phyloP scores from a whole-genome alignment of 2,888 invertebrate genomes.

The Sminthurides aquaticus region DNA sequence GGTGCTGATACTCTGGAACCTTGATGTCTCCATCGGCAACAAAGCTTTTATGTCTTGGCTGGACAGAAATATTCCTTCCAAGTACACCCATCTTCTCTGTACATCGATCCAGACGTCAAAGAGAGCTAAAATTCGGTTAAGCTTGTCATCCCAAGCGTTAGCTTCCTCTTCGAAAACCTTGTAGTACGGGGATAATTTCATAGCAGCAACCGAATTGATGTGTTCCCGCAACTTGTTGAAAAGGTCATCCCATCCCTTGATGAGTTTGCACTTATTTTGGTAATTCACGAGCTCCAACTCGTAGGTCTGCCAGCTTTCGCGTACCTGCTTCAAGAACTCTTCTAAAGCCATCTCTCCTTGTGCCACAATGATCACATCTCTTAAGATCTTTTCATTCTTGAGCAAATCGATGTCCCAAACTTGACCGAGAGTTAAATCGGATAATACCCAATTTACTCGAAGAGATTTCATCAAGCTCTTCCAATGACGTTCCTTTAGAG shows the following conservation, averaged over 20 bases:
- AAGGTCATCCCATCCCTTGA: constrained; percentile 99
- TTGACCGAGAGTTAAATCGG: constrained; percentile 88
- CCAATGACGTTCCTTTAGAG: constrained; percentile 98
- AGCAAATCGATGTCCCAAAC: constrained; percentile 98
- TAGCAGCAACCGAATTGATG: constrained; percentile 97
- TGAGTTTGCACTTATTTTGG: constrained; percentile 96
- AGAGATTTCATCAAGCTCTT: constrained; percentile 91
- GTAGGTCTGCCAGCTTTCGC: constrained; percentile 98
- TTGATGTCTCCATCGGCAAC: constrained; percentile 92
- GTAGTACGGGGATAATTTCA: constrained; percentile 99
- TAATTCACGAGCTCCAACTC: constrained; percentile 96
- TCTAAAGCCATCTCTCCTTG: constrained; percentile 99
- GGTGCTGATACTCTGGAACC: constrained; percentile 91
- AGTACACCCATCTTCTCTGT: constrained; percentile 97
- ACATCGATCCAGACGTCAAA: constrained; percentile 99
- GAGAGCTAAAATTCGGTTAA: constrained; percentile 92
- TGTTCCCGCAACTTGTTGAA: too few species aligned
- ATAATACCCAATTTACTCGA: constrained; percentile 89
- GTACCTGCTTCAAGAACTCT: constrained; percentile 96
- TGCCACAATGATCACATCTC: constrained; percentile 92
- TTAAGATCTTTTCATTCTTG: constrained; percentile 86
- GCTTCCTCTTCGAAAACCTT: constrained; percentile 99
- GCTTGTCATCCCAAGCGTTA: constrained; percentile 95
- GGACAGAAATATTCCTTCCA: constrained; percentile 99
- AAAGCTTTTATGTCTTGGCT: constrained; percentile 96